A percentile compares a stretch with the other conserved stretches of the same genome.
Evolutionary conservation across 2,888 invertebrate species (phyloP).

Genomic region (Apamea anceps): DNA sequence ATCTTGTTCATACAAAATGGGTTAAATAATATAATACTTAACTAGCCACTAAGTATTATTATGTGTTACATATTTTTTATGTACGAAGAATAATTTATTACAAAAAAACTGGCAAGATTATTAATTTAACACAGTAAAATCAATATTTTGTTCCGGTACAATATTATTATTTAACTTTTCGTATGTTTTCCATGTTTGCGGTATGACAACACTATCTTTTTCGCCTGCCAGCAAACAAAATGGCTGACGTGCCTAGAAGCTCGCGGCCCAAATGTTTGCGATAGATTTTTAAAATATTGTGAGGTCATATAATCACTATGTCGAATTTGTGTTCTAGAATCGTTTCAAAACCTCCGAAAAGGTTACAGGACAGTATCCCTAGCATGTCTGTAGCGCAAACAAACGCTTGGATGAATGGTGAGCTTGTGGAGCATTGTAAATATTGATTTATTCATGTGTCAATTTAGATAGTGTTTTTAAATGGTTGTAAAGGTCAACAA

Average conservation of each 20-base stretch:
- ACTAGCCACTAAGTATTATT: background rate
- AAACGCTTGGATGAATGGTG: constrained; percentile 97
- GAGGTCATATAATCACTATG: constrained; percentile 85
- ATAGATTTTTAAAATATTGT: constrained; percentile 72
- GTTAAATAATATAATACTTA: background rate
- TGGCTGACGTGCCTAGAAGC: constrained; percentile 76
- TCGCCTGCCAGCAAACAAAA: constrained; percentile 72
- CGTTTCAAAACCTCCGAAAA: constrained; percentile 93
- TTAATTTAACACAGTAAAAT: background rate
- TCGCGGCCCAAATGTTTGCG: constrained; percentile 75
- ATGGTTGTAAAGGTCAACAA: constrained; percentile 67
- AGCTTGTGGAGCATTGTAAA: constrained; percentile 82
- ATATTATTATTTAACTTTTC: background rate
- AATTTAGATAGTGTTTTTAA: constrained; percentile 68
- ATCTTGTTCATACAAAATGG: background rate
- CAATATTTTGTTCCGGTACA: background rate
- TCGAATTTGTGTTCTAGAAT: constrained; percentile 95
- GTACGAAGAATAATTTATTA: background rate
- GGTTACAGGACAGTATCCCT: constrained; percentile 93
- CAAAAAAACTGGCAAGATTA: background rate
- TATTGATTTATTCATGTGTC: constrained; percentile 77
- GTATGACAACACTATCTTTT: constrained; percentile 47
- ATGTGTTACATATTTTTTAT: too few relatives aligned
- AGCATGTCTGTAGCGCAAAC: constrained; percentile 94
- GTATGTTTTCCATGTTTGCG: constrained; percentile 31